phyloP scores from a whole-genome alignment of 2,113 vertebrate genomes.

The Tapirus terrestris region DNA sequence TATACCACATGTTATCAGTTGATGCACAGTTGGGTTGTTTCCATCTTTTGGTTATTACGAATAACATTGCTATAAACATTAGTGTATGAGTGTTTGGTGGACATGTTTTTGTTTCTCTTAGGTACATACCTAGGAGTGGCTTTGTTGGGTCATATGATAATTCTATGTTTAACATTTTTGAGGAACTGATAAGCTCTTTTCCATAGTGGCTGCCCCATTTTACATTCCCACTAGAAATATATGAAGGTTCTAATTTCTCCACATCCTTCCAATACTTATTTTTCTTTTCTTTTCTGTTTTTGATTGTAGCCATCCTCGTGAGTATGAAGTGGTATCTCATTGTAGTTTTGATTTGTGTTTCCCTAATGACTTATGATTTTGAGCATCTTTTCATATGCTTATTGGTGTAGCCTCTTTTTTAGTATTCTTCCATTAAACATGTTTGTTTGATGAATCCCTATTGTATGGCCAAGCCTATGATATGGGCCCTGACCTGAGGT shows the following conservation, averaged over 20 bases:
- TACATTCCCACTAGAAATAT: not conserved
- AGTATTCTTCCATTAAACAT: slow-evolving; percentile 1
- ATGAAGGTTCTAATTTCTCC: not conserved
- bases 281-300: not conserved
- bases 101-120: not conserved
- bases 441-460: not conserved
- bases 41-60: not conserved
- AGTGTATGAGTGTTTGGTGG: not conserved
- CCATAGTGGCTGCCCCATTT: not conserved
- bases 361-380: not conserved
- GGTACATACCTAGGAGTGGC: not conserved
- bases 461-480: not conserved
- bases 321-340: not conserved
- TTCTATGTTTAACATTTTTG: slow-evolving; percentile 22
- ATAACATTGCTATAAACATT: not conserved
- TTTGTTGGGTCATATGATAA: not conserved
- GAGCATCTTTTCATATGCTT: not conserved
- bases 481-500: not conserved
- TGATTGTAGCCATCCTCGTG: not conserved
- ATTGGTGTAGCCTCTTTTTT: not conserved
- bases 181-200: not conserved
- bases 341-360: not conserved
- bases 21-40: not conserved
- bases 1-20: not conserved
- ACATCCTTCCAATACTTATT: not conserved